These are phyloP conservation scores for Acanthurus tractus DNA, from an alignment of 2,797 vertebrate genomes.

Conservation along the genomic window DNA sequence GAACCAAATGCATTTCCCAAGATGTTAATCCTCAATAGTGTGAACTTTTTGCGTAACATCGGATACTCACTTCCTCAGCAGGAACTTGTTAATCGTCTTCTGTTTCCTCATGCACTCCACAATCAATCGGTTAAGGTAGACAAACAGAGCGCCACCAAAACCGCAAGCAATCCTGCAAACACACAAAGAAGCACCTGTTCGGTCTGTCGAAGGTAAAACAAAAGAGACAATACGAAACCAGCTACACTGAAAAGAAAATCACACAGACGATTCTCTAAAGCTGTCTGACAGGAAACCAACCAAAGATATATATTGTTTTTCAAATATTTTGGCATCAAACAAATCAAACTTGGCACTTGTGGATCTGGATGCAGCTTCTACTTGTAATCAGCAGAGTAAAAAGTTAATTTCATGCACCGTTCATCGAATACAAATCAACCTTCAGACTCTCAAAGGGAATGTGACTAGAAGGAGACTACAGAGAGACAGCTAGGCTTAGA, in stretches of 20 bases:
- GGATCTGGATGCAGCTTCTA: slow-evolving; percentile 36
- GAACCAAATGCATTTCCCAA: neutral
- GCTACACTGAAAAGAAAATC: neutral
- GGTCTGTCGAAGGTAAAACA: slow-evolving; percentile 26
- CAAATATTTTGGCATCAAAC: slow-evolving; percentile 26
- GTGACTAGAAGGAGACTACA: neutral
- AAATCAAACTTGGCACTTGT: slow-evolving; percentile 27
- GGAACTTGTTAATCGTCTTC: slow-evolving; percentile 97
- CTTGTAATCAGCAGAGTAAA: slow-evolving; percentile 54
- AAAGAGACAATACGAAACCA: slow-evolving; percentile 3
- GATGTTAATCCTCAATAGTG: neutral
- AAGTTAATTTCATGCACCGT: slow-evolving; percentile 62
- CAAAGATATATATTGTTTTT: slow-evolving; percentile 29
- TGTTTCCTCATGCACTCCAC: slow-evolving; percentile 99
- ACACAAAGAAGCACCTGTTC: slow-evolving; percentile 39
- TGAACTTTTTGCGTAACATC: neutral
- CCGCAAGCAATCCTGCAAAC: slow-evolving; percentile 91
- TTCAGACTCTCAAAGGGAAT: slow-evolving; percentile 32
- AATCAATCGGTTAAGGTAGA: slow-evolving; percentile 97
- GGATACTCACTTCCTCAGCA: slow-evolving; percentile 95
- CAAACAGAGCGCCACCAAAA: slow-evolving; percentile 95
- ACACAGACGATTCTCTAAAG: neutral
- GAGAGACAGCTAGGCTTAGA: slow-evolving; percentile 7
- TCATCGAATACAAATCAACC: slow-evolving; percentile 51
- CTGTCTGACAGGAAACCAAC: slow-evolving; percentile 27